Percentiles rank a stretch among this genome's conserved stretches.
Evolutionary conservation across 2,888 invertebrate species (phyloP).

Genomic region (Hypolimnas misippus): DNA sequence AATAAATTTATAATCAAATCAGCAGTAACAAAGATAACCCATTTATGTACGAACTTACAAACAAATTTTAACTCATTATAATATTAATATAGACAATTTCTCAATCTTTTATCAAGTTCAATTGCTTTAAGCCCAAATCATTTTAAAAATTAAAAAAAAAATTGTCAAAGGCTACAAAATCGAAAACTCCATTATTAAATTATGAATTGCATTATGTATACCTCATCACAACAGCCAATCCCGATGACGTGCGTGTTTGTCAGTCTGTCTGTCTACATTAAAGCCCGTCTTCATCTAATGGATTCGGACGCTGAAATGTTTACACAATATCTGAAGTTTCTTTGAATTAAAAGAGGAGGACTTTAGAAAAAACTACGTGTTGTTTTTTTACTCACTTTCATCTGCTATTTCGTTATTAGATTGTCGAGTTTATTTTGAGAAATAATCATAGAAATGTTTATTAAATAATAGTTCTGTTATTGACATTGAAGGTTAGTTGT

Average conservation of each 20-base stretch:
- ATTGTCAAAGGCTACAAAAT: no score
- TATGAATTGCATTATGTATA: neutral
- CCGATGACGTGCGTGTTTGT: constrained; percentile 51
- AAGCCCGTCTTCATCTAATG: constrained; percentile 65
- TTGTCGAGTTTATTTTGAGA: constrained; percentile 13
- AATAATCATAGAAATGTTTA: neutral
- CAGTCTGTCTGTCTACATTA: constrained; percentile 59
- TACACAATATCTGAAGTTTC: constrained; percentile 48
- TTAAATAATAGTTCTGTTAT: no score
- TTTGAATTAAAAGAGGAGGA: constrained; percentile 40
- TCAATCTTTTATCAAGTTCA: no score
- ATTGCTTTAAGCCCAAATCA: no score
- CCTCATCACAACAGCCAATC: constrained; percentile 36
- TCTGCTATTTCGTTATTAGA: neutral
- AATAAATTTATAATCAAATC: no score
- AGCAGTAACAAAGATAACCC: no score
- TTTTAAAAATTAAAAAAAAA: no score
- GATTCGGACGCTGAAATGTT: constrained; percentile 60
- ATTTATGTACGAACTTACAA: no score
- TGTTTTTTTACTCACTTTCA: constrained; percentile 7
- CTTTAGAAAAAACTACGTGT: constrained; percentile 29
- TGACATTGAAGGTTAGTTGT: no score
- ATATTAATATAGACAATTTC: no score
- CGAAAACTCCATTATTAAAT: neutral
- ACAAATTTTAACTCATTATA: no score